phyloP scores from a whole-genome alignment of 2,797 vertebrate genomes.

The Halcyon badia region DNA sequence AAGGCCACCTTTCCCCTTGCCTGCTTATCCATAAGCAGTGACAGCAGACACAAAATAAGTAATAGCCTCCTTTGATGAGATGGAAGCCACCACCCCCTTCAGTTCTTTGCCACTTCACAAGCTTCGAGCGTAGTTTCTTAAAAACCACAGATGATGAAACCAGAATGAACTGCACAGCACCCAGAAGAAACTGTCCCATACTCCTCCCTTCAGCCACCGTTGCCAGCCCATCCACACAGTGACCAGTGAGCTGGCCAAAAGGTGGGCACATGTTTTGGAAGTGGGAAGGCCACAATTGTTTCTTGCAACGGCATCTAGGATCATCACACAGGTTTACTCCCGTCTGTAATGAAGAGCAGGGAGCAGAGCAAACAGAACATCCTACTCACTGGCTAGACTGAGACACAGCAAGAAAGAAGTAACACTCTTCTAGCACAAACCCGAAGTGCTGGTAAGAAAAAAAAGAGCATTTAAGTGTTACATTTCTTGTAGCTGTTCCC shows the following conservation, averaged over 20 bases:
- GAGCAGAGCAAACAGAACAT: background rate
- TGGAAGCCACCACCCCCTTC: background rate
- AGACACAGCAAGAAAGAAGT: background rate
- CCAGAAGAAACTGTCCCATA: rapidly evolving
- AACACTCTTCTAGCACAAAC: background rate
- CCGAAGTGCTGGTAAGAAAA: background rate
- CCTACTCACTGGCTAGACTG: background rate
- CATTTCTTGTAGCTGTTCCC: background rate
- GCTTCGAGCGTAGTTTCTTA: background rate
- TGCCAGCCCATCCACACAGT: rapidly evolving
- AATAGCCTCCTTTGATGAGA: rapidly evolving
- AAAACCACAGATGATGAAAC: background rate
- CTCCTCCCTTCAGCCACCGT: rapidly evolving
- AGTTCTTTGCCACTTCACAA: background rate
- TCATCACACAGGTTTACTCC: background rate
- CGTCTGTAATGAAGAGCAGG: rapidly evolving
- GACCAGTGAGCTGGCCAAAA: rapidly evolving
- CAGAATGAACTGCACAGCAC: background rate
- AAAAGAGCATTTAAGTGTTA: background rate
- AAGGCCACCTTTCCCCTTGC: background rate
- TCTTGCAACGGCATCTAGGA: background rate
- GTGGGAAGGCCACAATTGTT: background rate
- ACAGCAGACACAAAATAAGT: background rate
- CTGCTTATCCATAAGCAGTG: background rate
- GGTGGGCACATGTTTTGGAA: rapidly evolving